Base-by-base conservation (phyloP, 2,888 invertebrate genomes). In the Rhopalosiphum nymphaeae region DNA sequence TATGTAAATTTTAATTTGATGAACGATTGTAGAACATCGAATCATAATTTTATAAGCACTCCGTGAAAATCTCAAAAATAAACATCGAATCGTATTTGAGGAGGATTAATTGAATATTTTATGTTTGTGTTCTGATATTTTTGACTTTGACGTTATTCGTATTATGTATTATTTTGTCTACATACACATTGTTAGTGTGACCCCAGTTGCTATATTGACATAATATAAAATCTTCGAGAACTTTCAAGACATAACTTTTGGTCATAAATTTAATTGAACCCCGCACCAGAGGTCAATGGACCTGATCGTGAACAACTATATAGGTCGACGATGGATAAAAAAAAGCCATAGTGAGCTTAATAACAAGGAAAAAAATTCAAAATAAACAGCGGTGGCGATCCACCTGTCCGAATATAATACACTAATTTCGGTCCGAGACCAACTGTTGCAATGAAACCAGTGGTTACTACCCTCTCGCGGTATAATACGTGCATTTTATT, bases 361-460 rank as follows among this genome's bases (percentile, higher is more conserved):
- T 49, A 26, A 87, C 44, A 44, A 49, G 0, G 25, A 53, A 87
- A 89, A 57, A 89, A 89, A 61, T 13, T 61, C 57, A 87, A 87
- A 29, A 87, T 5, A 87, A 29, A 29, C 44, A 29, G 67, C 42
- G 84, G 53, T 9, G 29, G 49, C 36, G 53, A 53, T 84, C 91
- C 91, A 91, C 91, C 91, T 91, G 91, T 85, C 85, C 91, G 84
- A 42, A 29, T 16, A 46, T 46, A 44, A 53, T 67, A n/a, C 53
- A 36, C 10, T 11, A n/a, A 3, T 67, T 36, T 36, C 2, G 36
- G 36, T 49, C 5, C 53, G 21, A 53, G 53, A 42, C 36, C 91
- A 49, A 89, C 89, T 42, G 87, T 46, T 36, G 26, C 56, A 26
- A 25, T 25, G 53, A n/a, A 53, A 53, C 5, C 56, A 21, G 11